Base-by-base conservation (phyloP, 2,797 vertebrate species). In the Myotis pilosus region DNA sequence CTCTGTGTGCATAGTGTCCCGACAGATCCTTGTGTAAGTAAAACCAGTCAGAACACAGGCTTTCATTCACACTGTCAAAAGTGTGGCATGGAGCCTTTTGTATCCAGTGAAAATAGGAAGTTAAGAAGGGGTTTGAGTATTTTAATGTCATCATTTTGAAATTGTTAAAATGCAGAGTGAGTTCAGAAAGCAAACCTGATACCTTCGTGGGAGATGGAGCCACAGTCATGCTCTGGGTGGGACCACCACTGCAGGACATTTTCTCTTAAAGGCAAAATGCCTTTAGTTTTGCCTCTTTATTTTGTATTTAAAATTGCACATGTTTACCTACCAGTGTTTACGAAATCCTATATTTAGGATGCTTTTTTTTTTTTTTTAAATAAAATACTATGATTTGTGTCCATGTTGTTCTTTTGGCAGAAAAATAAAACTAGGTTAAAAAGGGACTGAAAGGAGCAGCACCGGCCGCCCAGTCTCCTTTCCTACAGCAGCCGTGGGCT, bases 321-420 rank as follows among this genome's bases (percentile, higher is more conserved):
- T 96, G 93, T 95, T 96, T 71, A 93, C 83, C 90, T 75, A 93
- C 96, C 97, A 97, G 96, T 97, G 96, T 98, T 97, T 97, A 96
- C 68, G 41, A 95, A 85, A 89, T 94, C 87, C 96, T 97, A 12
- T 75, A 84, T 92, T n/a, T 96, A 94, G 98, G 97, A 84, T 95
- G 82, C 96, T 87, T 96, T 97, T 87, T 96, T 97, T 87, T 96
- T 97, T 87, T 96, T 97, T 97, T 96, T 94, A 98, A 98, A 98
- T 98, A 98, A 98, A 98, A 53, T 89, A 93, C 87, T 96, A 96
- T 96, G 86, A 96, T 96, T 93, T 41, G 41, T 10, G 25, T 88
- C 74, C 20, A 1, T 80, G 13, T 88, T 83, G 44, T 72, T 85
- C 64, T 87, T 78, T 86, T 82, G 78, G 75, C 60, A 60, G 15